These are phyloP conservation scores for Merluccius polli DNA, from an alignment of 2,797 vertebrate genomes.

Conservation along the genomic window DNA sequence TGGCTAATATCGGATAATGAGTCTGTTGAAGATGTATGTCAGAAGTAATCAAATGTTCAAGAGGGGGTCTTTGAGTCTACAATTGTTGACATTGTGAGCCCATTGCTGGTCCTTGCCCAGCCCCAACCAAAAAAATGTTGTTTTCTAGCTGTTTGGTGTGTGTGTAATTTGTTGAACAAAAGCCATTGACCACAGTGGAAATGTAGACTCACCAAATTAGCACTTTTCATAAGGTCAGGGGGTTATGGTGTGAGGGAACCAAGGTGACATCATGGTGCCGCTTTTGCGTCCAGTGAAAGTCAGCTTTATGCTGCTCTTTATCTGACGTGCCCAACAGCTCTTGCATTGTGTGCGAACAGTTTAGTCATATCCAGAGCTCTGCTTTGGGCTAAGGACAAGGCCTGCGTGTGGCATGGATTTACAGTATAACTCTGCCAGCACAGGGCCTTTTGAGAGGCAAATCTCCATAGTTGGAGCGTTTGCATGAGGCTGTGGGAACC, in stretches of 20 bases:
- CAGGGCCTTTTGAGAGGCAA: slow-evolving; percentile 16
- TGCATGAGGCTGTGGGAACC: slow-evolving; percentile 37
- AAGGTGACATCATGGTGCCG: slow-evolving; percentile 55
- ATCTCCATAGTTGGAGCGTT: slow-evolving; percentile 13
- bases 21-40: slow-evolving; percentile 49
- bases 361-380: slow-evolving; percentile 56
- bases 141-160: slow-evolving; percentile 46
- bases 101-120: slow-evolving; percentile 6
- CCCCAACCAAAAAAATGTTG: slow-evolving; percentile 27
- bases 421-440: slow-evolving; percentile 32
- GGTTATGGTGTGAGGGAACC: slow-evolving; percentile 52
- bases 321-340: slow-evolving; percentile 29
- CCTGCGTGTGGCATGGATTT: slow-evolving; percentile 16
- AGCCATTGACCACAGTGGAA: slow-evolving; percentile 63
- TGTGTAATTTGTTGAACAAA: slow-evolving; percentile 59
- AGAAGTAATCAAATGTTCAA: slow-evolving; percentile 48
- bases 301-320: slow-evolving; percentile 31
- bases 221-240: slow-evolving; percentile 57
- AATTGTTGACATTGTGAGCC: slow-evolving; percentile 48
- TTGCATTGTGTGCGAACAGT: slow-evolving; percentile 27
- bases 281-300: slow-evolving; percentile 47
- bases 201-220: slow-evolving; percentile 61
- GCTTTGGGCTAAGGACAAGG: slow-evolving; percentile 35
- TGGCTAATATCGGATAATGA: slow-evolving; percentile 52
- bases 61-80: slow-evolving; percentile 51